Percentiles rank a stretch among this genome's conserved stretches.
Evolutionary conservation across 2,113 vertebrate species (phyloP).

Genomic region (Danionella cerebrum): DNA sequence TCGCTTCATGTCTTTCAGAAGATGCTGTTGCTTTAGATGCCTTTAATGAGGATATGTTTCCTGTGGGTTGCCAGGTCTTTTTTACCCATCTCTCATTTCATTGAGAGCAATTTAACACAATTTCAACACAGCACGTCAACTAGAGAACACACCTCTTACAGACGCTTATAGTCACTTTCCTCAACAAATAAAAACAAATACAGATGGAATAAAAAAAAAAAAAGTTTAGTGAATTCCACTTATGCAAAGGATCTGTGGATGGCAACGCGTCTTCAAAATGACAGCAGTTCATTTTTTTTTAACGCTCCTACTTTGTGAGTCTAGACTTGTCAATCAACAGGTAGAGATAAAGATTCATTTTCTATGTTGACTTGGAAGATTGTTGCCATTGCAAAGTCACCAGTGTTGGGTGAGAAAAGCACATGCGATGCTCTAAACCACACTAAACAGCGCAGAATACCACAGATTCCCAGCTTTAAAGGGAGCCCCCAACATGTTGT

Average conservation of each 20-base stretch:
- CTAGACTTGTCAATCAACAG: conserved; percentile 7
- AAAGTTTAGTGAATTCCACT: conserved; percentile 24
- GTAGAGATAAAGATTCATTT: background rate
- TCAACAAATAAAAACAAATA: conserved; percentile 20
- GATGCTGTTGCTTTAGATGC: background rate
- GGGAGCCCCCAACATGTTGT: conserved; percentile 43
- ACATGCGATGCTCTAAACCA: background rate
- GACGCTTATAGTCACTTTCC: conserved; percentile 25
- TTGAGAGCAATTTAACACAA: conserved; percentile 29
- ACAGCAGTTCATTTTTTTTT: background rate
- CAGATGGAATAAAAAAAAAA: conserved; percentile 4
- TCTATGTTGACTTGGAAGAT: background rate
- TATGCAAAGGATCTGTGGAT: conserved; percentile 5
- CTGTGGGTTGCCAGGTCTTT: conserved; percentile 27
- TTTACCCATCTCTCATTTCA: conserved; percentile 2
- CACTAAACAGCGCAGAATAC: background rate
- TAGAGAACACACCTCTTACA: background rate
- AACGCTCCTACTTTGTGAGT: background rate
- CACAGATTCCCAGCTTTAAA: conserved; percentile 28
- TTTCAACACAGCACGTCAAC: conserved; percentile 14
- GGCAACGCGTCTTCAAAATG: conserved; percentile 22
- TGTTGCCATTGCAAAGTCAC: conserved; percentile 2
- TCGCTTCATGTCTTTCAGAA: conserved; percentile 7
- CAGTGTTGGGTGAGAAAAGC: background rate
- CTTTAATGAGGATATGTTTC: conserved; percentile 1